Percentiles rank a stretch among this genome's conserved stretches.
Conservation (phyloP, 1,140 invertebrate species). For the Samia ricini region DNA sequence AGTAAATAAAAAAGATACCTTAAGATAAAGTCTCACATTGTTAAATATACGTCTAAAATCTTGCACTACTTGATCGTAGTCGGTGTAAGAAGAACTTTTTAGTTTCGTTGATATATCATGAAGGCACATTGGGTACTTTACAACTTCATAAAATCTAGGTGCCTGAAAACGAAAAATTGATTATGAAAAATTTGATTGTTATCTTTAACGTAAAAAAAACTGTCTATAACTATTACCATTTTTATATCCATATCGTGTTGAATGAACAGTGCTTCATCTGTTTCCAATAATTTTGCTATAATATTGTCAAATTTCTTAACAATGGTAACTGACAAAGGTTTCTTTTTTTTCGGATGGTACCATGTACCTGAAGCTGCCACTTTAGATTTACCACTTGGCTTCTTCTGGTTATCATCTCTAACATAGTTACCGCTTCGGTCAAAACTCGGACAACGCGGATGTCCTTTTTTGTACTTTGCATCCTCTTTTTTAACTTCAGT, state of each 20-base stretch:
- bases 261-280: constrained; percentile 59
- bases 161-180: constrained; percentile 16
- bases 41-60: constrained; percentile 72
- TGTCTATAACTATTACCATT: constrained; percentile 42
- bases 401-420: constrained; percentile 60
- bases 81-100: constrained; percentile 63
- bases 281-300: constrained; percentile 44
- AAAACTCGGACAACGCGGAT: constrained; percentile 52
- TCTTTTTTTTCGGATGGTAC: constrained; percentile 73
- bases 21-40: constrained; percentile 69
- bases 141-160: constrained; percentile 72
- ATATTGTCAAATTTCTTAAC: constrained; percentile 64
- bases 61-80: constrained; percentile 69
- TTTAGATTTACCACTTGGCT: constrained; percentile 48
- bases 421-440: constrained; percentile 65
- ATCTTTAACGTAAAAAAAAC: background rate
- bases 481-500: constrained; percentile 31
- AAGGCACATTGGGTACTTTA: constrained; percentile 73
- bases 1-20: constrained; percentile 38
- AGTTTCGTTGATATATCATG: constrained; percentile 69
- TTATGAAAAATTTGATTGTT: background rate
- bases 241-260: constrained; percentile 72
- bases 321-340: constrained; percentile 48
- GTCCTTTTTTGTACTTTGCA: constrained; percentile 42
- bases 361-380: constrained; percentile 56